These are phyloP conservation scores for Apotomis betuletana DNA, from an alignment of 2,888 invertebrate genomes.

Conservation along the genomic window DNA sequence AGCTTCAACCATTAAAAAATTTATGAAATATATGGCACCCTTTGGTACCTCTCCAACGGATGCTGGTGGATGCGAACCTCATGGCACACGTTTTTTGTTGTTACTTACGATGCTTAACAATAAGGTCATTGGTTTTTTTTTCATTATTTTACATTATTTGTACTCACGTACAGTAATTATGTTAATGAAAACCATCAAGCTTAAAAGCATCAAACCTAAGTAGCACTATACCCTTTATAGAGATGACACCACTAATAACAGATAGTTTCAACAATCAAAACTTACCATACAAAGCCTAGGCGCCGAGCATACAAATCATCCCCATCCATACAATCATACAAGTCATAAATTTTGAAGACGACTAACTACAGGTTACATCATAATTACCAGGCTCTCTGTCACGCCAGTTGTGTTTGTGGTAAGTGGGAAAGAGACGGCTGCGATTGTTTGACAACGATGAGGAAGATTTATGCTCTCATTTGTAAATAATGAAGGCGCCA, in stretches of 20 bases:
- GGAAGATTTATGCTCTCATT: slow-evolving; percentile 78
- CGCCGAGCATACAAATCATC: slow-evolving; percentile 46
- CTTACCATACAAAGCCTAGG: slow-evolving; percentile 37
- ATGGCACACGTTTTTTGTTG: too few species aligned
- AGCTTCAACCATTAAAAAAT: too few species aligned
- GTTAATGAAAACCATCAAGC: not conserved
- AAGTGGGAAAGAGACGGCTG: slow-evolving; percentile 46
- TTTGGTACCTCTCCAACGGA: too few species aligned
- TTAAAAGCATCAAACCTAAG: slow-evolving; percentile 12
- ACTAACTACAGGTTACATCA: slow-evolving; percentile 47
- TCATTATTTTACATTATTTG: too few species aligned
- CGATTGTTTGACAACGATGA: slow-evolving; percentile 59
- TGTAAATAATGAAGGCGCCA: slow-evolving; percentile 82
- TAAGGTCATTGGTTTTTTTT: too few species aligned
- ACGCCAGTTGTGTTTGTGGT: not conserved
- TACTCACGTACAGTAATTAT: not conserved
- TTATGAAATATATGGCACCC: too few species aligned
- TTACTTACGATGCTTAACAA: too few species aligned
- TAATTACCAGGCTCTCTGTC: slow-evolving; percentile 49
- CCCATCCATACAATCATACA: slow-evolving; percentile 48
- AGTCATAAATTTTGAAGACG: slow-evolving; percentile 63
- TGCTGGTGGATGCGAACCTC: too few species aligned
- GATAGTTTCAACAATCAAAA: slow-evolving; percentile 38
- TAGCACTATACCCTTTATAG: slow-evolving; percentile 15
- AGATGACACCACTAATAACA: slow-evolving; percentile 49